These are phyloP conservation scores for Sminthopsis crassicaudata DNA, from an alignment of 2,113 vertebrate genomes.

Conservation along the genomic window DNA sequence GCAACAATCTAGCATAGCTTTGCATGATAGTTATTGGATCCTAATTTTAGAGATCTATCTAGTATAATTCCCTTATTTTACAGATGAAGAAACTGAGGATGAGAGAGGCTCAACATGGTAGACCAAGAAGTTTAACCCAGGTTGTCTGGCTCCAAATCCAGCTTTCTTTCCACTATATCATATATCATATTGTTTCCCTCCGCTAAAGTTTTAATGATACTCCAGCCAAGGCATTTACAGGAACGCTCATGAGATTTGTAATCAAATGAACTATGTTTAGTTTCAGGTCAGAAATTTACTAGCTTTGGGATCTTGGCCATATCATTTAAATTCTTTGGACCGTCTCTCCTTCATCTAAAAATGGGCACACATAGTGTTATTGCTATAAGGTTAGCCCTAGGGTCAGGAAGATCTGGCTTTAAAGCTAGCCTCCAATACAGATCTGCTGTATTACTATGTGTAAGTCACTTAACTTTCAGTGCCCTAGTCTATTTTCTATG, in stretches of 20 bases:
- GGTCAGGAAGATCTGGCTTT: neutral
- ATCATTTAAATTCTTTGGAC: neutral
- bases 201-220: neutral
- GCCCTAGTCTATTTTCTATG: neutral
- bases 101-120: neutral
- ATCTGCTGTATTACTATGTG: neutral
- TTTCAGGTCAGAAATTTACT: neutral
- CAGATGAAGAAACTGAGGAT: neutral
- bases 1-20: neutral
- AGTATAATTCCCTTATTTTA: neutral
- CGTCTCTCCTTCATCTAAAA: too few species aligned
- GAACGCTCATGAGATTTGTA: neutral
- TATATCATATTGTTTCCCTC: neutral
- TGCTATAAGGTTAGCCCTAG: neutral
- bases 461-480: neutral
- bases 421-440: neutral
- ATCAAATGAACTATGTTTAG: neutral
- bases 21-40: neutral
- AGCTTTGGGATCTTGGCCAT: neutral
- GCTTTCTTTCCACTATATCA: neutral
- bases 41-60: neutral
- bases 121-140: neutral
- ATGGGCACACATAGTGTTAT: neutral
- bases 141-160: neutral
- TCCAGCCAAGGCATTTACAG: neutral